Evolutionary conservation across 1,140 invertebrate genomes (phyloP).

Genomic region (Hypothenemus hampei): DNA sequence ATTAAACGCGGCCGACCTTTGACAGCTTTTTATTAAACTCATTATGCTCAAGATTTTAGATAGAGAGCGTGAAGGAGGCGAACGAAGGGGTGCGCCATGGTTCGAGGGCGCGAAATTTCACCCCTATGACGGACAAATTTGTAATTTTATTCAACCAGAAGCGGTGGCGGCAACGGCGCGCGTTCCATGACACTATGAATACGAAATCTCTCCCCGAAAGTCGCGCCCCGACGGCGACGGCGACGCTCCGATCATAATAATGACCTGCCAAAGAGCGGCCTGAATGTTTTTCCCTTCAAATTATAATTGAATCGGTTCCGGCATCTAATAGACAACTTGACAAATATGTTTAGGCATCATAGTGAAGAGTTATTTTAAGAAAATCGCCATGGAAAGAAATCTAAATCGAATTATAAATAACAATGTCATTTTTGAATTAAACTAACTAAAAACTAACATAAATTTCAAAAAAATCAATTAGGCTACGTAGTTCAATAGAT

Average conservation of each 20-base stretch:
- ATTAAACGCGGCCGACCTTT: slow-evolving; percentile 19
- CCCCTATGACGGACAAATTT: slow-evolving; percentile 32
- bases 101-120: slow-evolving; percentile 7
- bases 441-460: too few species aligned
- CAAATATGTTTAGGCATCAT: slow-evolving; percentile 17
- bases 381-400: too few species aligned
- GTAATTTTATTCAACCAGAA: slow-evolving; percentile 36
- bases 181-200: slow-evolving; percentile 29
- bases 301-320: slow-evolving; percentile 27
- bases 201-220: slow-evolving; percentile 32
- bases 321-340: slow-evolving; percentile 25
- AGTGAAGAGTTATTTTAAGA: too few species aligned
- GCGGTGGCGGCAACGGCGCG: slow-evolving; percentile 11
- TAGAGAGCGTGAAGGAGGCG: too few species aligned
- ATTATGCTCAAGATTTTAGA: slow-evolving; percentile 20
- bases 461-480: too few species aligned
- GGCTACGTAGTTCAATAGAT: too few species aligned
- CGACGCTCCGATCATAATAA: slow-evolving; percentile 35
- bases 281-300: slow-evolving; percentile 27
- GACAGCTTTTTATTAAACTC: slow-evolving; percentile 23
- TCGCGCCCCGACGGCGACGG: slow-evolving; percentile 24
- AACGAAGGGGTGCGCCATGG: background rate
- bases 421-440: too few species aligned
- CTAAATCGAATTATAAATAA: too few species aligned
- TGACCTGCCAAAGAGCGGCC: slow-evolving; percentile 25